Evolutionary conservation across 2,888 invertebrate species (phyloP), one percentile per base, ranked within the genome.

Genomic region (Noctuana brunneofusca): DNA sequence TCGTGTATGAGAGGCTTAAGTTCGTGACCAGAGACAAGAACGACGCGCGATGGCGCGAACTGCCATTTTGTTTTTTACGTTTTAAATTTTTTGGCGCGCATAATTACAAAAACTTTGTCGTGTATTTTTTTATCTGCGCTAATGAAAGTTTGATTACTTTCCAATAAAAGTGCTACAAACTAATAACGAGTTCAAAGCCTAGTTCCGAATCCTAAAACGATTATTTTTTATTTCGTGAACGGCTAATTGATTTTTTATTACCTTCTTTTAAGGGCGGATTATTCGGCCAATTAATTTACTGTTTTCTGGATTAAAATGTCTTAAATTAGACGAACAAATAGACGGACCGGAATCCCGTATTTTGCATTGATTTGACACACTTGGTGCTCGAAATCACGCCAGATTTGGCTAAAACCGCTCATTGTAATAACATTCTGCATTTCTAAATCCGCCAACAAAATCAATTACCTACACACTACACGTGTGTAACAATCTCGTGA

Each of bases 1-100:
- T 46, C 35, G 84, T 84, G 83, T 83, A 79, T 82, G 79, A 77
- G 72, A 73, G 73, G 75, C 78, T 79, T 76, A 71, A 78, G 78
- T 83, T 86, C 87, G 87, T 87, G 86, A 85, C 83, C 79, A 79
- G 75, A 83, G 86, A 87, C 84, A 83, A 83, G 83, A 79, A 79
- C 75, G 74, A 73, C 77, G 74, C 77, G 73, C 75, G 60, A 67
- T 64, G 70, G 68, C 66, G 71, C 62, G 66, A 66, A 67, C 50
- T 52, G 66, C 65, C 65, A 64, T 65, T 54, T 59, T 65, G 64
- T 66, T 66, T 64, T 57, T 48, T 54, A 20, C 24, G 35, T 54
- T 54, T 48, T 5, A 48, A 16, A 16, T 49, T 62, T 55, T 62
- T 62, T 55, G 46, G 53, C 60, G 46, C 5, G 35, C 60, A 16